Evolutionary conservation across 1,140 invertebrate species (phyloP).

Genomic region (Magallana gigas): DNA sequence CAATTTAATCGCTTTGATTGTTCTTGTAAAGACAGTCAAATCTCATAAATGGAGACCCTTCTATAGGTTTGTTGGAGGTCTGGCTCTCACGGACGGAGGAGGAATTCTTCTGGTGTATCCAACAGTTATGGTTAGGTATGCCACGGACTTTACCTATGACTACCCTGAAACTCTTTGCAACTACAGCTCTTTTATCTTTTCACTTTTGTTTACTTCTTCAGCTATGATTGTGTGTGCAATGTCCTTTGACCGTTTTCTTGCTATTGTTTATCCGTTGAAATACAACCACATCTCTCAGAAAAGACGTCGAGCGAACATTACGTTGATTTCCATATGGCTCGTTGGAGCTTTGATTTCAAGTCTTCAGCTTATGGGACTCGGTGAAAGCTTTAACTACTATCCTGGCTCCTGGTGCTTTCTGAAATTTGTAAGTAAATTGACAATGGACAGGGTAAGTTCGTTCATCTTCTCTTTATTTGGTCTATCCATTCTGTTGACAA

Average conservation of each 20-base stretch:
- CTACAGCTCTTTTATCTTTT: constrained; percentile 77
- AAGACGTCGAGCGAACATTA: constrained; percentile 64
- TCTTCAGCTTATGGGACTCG: constrained; percentile 77
- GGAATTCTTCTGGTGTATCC: constrained; percentile 70
- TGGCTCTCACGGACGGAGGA: constrained; percentile 70
- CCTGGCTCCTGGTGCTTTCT: constrained; percentile 79
- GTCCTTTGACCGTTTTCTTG: constrained; percentile 77
- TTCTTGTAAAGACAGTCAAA: constrained; percentile 59
- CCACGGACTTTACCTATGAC: constrained; percentile 63
- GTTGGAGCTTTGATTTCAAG: constrained; percentile 69
- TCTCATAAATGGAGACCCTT: constrained; percentile 66
- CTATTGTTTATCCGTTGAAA: constrained; percentile 77
- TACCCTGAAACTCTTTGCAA: constrained; percentile 70
- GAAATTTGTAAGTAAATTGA: constrained; percentile 65
- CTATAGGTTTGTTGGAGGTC: constrained; percentile 66
- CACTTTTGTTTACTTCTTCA: constrained; percentile 76
- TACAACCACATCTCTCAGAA: constrained; percentile 69
- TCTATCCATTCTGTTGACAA: constrained; percentile 43
- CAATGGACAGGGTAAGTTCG: constrained; percentile 62
- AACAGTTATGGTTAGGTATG: constrained; percentile 67
- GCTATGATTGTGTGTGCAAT: constrained; percentile 77
- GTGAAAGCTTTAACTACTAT: constrained; percentile 69
- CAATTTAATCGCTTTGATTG: constrained; percentile 65
- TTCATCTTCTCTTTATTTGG: constrained; percentile 72
- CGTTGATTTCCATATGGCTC: constrained; percentile 69